Conservation (phyloP, 2,888 invertebrate genomes). For the Harpalus rufipes region DNA sequence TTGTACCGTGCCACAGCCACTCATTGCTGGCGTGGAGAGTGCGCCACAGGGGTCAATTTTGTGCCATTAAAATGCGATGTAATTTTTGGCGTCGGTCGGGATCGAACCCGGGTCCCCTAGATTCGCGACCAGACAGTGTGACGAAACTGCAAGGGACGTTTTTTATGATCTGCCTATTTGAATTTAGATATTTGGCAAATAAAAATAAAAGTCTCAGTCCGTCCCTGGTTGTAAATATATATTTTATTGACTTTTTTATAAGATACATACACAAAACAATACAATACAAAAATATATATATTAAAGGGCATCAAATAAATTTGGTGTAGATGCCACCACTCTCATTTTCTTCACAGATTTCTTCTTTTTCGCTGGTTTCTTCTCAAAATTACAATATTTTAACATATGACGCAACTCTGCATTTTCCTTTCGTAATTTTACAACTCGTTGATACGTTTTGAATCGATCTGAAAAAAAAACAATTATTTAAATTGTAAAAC, state of each 20-base stretch:
- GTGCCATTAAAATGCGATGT: too few species aligned
- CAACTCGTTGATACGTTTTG: conserved; percentile 83
- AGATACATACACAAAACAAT: not conserved
- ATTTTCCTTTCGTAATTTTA: conserved; percentile 83
- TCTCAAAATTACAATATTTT: conserved; percentile 74
- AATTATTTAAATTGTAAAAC: not conserved
- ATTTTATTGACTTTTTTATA: not conserved
- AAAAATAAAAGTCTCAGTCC: too few species aligned
- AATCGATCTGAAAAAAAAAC: conserved; percentile 73
- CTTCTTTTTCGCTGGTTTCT: conserved; percentile 65
- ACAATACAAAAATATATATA: not conserved
- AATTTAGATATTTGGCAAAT: too few species aligned
- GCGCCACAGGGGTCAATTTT: too few species aligned
- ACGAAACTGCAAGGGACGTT: too few species aligned
- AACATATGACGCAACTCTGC: conserved; percentile 84
- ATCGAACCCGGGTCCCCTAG: too few species aligned
- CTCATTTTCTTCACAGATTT: conserved; percentile 21
- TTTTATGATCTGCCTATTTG: too few species aligned
- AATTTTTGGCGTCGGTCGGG: too few species aligned
- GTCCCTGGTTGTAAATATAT: too few species aligned
- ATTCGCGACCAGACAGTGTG: too few species aligned
- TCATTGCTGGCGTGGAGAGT: too few species aligned
- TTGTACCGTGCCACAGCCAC: too few species aligned
- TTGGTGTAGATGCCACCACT: not conserved
- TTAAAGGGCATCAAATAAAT: not conserved